Evolutionary conservation across 1,140 invertebrate genomes (phyloP).

Genomic region (Berghia stephanieae): DNA sequence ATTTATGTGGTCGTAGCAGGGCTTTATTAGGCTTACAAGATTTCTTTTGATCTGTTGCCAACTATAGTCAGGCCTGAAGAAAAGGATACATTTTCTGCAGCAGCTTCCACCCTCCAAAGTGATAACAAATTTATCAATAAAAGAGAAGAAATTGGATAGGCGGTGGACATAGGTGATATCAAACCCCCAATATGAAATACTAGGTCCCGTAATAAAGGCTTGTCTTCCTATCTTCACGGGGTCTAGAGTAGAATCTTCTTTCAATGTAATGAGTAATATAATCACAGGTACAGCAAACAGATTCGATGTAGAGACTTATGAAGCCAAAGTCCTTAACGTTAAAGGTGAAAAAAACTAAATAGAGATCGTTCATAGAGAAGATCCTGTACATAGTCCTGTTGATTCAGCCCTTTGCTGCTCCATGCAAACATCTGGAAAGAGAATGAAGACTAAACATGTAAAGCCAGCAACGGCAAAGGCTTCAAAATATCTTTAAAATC

Average conservation of each 20-base stretch:
- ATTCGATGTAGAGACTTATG: background rate
- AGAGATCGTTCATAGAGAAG: background rate
- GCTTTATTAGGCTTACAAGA: background rate
- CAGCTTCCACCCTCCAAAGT: background rate
- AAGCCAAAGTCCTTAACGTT: background rate
- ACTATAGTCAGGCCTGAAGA: background rate
- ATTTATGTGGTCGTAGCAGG: background rate
- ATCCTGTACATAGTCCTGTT: background rate
- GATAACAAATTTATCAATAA: background rate
- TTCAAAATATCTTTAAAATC: background rate
- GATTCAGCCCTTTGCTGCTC: background rate
- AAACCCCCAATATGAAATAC: background rate
- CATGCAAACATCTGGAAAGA: background rate
- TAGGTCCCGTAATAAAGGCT: background rate
- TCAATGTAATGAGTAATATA: slow-evolving; percentile 3
- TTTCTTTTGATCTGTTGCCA: background rate
- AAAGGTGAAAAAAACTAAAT: background rate
- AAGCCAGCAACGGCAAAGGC: background rate
- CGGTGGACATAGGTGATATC: background rate
- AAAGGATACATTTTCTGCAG: background rate
- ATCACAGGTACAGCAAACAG: background rate
- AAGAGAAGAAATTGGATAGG: background rate
- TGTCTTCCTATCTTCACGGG: background rate
- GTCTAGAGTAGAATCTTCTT: background rate
- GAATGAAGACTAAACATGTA: background rate